phyloP scores from a whole-genome alignment of 2,113 vertebrate species.

The Choloepus hoffmanni region DNA sequence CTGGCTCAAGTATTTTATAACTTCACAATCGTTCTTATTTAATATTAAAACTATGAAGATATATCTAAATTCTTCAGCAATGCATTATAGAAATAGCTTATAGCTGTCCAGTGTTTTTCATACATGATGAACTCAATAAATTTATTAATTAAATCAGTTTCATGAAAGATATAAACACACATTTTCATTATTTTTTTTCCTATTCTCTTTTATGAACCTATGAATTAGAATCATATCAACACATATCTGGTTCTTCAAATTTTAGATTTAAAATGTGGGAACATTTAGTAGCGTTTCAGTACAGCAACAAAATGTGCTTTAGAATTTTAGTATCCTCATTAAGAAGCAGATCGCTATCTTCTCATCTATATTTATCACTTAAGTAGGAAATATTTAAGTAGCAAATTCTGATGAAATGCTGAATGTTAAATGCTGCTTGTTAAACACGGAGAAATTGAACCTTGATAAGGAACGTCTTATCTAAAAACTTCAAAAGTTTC shows the following conservation, averaged over 20 bases:
- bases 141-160: background rate
- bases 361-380: background rate
- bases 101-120: background rate
- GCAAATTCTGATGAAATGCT: background rate
- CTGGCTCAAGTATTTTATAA: too few species aligned
- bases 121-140: background rate
- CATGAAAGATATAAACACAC: background rate
- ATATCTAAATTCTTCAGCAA: background rate
- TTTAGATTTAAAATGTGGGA: background rate
- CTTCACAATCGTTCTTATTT: background rate
- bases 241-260: background rate
- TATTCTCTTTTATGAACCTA: background rate
- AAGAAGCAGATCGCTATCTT: background rate
- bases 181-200: background rate
- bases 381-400: background rate
- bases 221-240: background rate
- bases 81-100: background rate
- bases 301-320: background rate
- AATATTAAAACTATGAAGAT: background rate
- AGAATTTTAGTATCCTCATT: background rate
- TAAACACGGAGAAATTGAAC: background rate
- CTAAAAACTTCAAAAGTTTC: background rate
- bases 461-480: background rate
- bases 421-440: background rate
- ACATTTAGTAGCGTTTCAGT: background rate